Evolutionary conservation across 2,113 vertebrate genomes (phyloP), one percentile per base, ranked within the genome.

Genomic region (Alaudala cheleensis): DNA sequence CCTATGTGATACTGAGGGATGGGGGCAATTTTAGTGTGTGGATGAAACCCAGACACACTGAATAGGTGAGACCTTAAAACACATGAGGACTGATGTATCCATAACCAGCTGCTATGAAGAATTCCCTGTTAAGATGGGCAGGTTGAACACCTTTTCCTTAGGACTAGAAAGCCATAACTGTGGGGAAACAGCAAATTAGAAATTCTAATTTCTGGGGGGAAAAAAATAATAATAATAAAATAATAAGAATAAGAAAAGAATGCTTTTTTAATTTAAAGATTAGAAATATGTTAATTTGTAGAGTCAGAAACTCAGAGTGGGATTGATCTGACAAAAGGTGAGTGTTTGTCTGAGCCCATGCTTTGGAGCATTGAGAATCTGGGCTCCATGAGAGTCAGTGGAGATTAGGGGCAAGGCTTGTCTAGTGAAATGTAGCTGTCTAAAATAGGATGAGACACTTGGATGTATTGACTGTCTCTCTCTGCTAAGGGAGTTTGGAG

Each of bases 401-500:
- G 33, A 53, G 42, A 66, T 74, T 45, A 87, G 47, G 57, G 16
- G 39, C 50, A 90, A 82, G 72, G 34, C 29, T 86, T 77, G 69
- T 25, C 18, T 84, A 53, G 64, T 60, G 51, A 92, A 86, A 84
- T 74, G 39, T 58, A 89, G 77, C 47, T 79, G 49, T 67, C 69
- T 89, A 49, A 81, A 84, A 58, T 14, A 64, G 21, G 34, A 49
- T 78, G 56, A 94, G 51, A 60, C 26, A 86, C 39, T 86, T 88
- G 76, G 54, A 73, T 86, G 34, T 70, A 81, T 66, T 86, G 72
- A 86, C 51, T 94, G 4, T 78, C 42, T 78, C 47, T 91, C 65
- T 71, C 56, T 78, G 22, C 69, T 81, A 58, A 81, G 26, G 29
- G 42, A 71, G 53, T 81, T 88, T 49, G 37, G n/a, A 80, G 40